Evolutionary conservation across 2,888 invertebrate species (phyloP).

Genomic region (Spialia ferax): DNA sequence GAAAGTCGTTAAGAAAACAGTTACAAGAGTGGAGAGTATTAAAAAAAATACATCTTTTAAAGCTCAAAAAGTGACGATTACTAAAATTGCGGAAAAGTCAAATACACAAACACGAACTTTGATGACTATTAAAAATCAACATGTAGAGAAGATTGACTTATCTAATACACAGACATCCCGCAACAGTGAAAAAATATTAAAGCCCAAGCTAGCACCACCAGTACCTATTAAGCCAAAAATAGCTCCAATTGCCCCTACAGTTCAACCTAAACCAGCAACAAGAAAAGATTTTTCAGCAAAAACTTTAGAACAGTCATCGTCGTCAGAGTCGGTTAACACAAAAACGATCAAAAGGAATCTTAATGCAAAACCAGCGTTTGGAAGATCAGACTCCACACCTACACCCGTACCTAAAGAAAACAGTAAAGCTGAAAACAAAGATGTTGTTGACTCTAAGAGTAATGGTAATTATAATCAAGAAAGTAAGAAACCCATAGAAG

Average conservation of each 20-base stretch:
- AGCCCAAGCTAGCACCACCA: conserved; percentile 87
- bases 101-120: conserved; percentile 56
- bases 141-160: conserved; percentile 49
- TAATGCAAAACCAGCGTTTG: conserved; percentile 57
- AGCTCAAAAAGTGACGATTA: conserved; percentile 60
- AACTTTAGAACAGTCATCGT: conserved; percentile 61
- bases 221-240: conserved; percentile 88
- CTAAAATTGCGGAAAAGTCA: conserved; percentile 59
- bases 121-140: conserved; percentile 57
- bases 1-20: conserved; percentile 58
- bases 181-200: conserved; percentile 60
- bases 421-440: conserved; percentile 43
- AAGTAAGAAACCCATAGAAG: conserved; percentile 47
- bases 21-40: conserved; percentile 65
- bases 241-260: conserved; percentile 56
- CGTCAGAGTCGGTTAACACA: conserved; percentile 63
- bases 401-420: conserved; percentile 50
- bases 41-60: conserved; percentile 67
- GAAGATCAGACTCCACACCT: conserved; percentile 64
- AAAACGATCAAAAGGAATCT: conserved; percentile 67
- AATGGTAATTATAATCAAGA: conserved; percentile 41
- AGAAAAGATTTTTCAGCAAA: conserved; percentile 54
- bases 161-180: conserved; percentile 47
- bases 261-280: conserved; percentile 52
- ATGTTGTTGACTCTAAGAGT: conserved; percentile 40